A percentile compares a stretch with the other conserved stretches of the same genome.
Evolutionary conservation across 2,113 vertebrate genomes (phyloP).

Genomic region (Protobothrops flavoviridis): DNA sequence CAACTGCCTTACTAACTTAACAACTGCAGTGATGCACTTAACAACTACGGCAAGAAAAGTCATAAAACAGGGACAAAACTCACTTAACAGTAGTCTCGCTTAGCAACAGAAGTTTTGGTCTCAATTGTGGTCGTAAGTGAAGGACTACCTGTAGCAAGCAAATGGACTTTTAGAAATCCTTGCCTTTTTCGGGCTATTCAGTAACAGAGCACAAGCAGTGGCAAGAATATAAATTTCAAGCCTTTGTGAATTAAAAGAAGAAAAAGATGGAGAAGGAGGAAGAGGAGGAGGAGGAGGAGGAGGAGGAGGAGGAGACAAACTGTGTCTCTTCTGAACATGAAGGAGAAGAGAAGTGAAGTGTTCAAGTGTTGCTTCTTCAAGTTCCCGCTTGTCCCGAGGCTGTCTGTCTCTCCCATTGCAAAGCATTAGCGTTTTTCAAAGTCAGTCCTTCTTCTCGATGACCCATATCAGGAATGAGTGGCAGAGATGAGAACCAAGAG

Average conservation of each 20-base stretch:
- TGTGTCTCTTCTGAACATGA: accelerated
- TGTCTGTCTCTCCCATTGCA: not conserved
- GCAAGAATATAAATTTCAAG: not conserved
- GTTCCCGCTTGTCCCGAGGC: not conserved
- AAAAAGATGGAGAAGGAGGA: not conserved
- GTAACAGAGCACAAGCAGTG: not conserved
- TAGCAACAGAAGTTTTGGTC: not conserved
- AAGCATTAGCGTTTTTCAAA: not conserved
- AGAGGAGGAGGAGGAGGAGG: not conserved
- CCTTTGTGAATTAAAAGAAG: not conserved
- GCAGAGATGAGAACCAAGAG: not conserved
- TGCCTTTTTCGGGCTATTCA: not conserved
- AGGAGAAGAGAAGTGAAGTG: accelerated
- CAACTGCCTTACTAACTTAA: not conserved
- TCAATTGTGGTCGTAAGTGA: not conserved
- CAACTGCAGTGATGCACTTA: not conserved
- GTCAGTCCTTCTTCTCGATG: accelerated
- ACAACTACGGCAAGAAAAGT: not conserved
- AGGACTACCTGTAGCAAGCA: not conserved
- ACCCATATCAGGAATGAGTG: not conserved
- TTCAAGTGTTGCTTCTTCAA: not conserved
- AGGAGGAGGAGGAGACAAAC: not conserved
- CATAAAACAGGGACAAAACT: not conserved
- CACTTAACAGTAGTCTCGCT: not conserved
- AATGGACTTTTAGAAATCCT: not conserved